Conservation (phyloP, 2,888 invertebrate species). For the Hymenopus coronatus region DNA sequence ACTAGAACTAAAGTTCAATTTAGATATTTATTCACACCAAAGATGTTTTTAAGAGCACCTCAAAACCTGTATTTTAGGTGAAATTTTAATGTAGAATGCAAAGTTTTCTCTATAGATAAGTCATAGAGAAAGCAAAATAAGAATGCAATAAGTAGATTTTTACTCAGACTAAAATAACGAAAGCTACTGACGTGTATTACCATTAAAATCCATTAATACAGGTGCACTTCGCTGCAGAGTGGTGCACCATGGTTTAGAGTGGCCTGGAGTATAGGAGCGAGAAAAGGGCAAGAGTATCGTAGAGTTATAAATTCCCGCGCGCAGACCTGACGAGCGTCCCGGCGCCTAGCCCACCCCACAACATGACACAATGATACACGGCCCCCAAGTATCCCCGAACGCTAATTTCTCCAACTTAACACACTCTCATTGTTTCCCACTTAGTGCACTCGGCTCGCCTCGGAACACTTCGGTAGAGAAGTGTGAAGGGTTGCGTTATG, state of each 20-base stretch:
- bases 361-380: slow-evolving; percentile 9
- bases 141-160: too few relatives aligned
- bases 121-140: too few relatives aligned
- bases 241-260: not conserved
- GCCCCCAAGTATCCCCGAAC: not conserved
- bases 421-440: slow-evolving; percentile 10
- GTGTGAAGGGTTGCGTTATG: not conserved
- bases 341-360: slow-evolving; percentile 1
- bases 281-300: not conserved
- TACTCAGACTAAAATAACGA: too few relatives aligned
- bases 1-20: too few relatives aligned
- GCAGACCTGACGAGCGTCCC: slow-evolving; percentile 7
- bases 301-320: not conserved
- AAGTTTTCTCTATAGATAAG: too few relatives aligned
- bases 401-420: slow-evolving; percentile 1
- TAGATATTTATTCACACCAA: too few relatives aligned
- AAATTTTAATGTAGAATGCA: too few relatives aligned
- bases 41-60: too few relatives aligned
- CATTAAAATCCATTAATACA: not conserved
- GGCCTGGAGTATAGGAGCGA: not conserved
- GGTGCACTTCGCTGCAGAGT: not conserved
- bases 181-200: too few relatives aligned
- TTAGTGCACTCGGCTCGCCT: not conserved
- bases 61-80: too few relatives aligned
- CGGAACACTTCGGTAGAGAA: not conserved